A percentile compares a stretch with the other conserved stretches of the same genome.
phyloP scores from a whole-genome alignment of 2,113 vertebrate genomes.

The Salvelinus fontinalis region DNA sequence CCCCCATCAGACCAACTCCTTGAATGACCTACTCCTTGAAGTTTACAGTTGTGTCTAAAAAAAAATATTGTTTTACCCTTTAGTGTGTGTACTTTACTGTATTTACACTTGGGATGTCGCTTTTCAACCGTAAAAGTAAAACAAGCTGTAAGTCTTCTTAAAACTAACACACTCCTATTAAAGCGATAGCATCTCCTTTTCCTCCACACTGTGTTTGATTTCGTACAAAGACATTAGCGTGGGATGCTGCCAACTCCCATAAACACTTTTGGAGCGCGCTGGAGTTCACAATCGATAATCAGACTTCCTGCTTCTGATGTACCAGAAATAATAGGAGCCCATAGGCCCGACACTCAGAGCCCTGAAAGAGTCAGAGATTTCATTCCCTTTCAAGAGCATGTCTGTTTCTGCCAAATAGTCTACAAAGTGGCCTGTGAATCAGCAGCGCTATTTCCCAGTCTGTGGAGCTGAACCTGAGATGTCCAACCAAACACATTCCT shows the following conservation, averaged over 20 bases:
- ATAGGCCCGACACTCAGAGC: constrained; percentile 31
- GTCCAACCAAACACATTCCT: constrained; percentile 8
- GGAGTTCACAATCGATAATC: constrained; percentile 58
- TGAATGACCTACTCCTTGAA: too few species aligned
- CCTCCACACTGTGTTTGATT: constrained; percentile 47
- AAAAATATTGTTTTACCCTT: too few species aligned
- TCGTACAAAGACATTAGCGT: constrained; percentile 46
- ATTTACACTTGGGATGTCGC: too few species aligned
- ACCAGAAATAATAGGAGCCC: constrained; percentile 47
- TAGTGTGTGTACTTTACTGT: too few species aligned
- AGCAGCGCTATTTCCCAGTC: neutral
- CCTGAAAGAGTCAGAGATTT: constrained; percentile 24
- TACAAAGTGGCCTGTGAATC: neutral
- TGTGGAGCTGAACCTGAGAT: constrained; percentile 18
- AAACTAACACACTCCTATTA: constrained; percentile 38
- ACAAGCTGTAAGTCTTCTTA: constrained; percentile 19
- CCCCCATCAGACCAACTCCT: too few species aligned
- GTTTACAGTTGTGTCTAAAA: too few species aligned
- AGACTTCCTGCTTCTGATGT: constrained; percentile 37
- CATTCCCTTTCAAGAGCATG: constrained; percentile 32
- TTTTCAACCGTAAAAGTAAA: too few species aligned
- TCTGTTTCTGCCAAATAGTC: constrained; percentile 13
- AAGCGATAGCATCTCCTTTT: constrained; percentile 31
- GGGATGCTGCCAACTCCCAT: constrained; percentile 33
- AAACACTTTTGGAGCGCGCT: constrained; percentile 45